phyloP scores from a whole-genome alignment of 2,113 vertebrate genomes.

The Centrocercus urophasianus region DNA sequence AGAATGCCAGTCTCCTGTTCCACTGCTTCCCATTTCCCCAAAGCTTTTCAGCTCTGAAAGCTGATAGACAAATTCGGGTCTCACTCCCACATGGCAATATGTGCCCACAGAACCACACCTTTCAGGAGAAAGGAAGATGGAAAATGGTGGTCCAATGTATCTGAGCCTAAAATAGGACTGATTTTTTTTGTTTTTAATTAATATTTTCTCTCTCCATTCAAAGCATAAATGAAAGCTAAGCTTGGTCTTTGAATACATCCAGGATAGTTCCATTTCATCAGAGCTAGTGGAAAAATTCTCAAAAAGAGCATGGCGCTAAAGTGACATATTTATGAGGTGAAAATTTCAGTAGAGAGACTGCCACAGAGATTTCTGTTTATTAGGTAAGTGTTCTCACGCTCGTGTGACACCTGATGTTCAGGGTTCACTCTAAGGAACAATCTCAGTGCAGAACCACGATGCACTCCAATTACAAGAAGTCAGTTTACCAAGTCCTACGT shows the following conservation, averaged over 20 bases:
- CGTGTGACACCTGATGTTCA: constrained; percentile 40
- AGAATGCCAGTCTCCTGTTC: background rate
- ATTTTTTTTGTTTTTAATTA: background rate
- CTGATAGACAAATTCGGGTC: background rate
- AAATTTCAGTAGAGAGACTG: constrained; percentile 50
- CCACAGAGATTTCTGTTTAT: constrained; percentile 61
- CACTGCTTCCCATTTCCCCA: background rate
- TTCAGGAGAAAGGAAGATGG: background rate
- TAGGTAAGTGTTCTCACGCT: constrained; percentile 42
- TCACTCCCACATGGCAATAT: background rate
- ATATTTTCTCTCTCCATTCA: background rate
- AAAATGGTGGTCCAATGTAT: background rate
- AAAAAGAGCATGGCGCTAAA: constrained; percentile 34
- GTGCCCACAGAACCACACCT: background rate
- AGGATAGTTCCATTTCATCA: constrained; percentile 20
- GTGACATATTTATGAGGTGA: constrained; percentile 79
- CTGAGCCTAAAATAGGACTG: background rate
- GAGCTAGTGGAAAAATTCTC: constrained; percentile 55
- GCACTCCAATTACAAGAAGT: constrained; percentile 46
- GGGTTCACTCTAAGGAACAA: background rate
- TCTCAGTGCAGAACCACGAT: constrained; percentile 2
- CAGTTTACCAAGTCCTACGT: constrained; percentile 42
- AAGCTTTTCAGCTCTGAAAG: background rate
- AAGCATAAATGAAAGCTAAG: background rate
- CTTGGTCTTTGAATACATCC: constrained; percentile 10